These are phyloP conservation scores for Hipposideros larvatus DNA, from an alignment of 2,797 vertebrate species.

Conservation along the genomic window DNA sequence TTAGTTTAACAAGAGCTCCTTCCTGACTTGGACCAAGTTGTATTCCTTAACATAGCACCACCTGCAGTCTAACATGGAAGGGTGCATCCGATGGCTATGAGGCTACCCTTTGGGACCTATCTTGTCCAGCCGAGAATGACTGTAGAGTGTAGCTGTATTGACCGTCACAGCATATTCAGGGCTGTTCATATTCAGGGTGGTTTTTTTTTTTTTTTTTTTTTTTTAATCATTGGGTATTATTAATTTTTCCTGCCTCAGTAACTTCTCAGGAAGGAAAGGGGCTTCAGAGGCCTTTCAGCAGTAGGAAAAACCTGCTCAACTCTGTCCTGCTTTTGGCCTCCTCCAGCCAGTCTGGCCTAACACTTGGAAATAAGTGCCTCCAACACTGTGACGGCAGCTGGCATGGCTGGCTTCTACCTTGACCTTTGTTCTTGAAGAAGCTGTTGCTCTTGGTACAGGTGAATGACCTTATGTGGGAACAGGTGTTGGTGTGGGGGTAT, in stretches of 20 bases:
- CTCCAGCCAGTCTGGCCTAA: not conserved
- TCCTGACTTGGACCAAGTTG: not conserved
- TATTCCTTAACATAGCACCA: not conserved
- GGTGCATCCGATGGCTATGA: not conserved
- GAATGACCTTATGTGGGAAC: not conserved
- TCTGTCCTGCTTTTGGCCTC: not conserved
- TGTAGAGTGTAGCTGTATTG: not conserved
- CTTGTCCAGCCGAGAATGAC: not conserved
- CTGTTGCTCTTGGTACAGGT: not conserved
- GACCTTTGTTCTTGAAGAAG: not conserved
- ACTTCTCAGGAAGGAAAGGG: conserved; percentile 23
- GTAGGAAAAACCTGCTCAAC: not conserved
- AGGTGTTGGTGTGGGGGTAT: not conserved
- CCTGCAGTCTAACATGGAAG: conserved; percentile 12
- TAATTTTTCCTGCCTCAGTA: not conserved
- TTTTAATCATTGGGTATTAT: not conserved
- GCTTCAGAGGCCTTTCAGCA: not conserved
- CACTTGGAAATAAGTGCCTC: not conserved
- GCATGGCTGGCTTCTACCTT: not conserved
- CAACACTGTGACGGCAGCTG: not conserved
- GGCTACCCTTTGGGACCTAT: not conserved
- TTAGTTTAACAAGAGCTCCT: not conserved
- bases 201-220: not conserved
- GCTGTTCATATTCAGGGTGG: not conserved
- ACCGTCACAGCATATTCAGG: not conserved